phyloP scores from a whole-genome alignment of 2,113 vertebrate species.

The Etheostoma spectabile region DNA sequence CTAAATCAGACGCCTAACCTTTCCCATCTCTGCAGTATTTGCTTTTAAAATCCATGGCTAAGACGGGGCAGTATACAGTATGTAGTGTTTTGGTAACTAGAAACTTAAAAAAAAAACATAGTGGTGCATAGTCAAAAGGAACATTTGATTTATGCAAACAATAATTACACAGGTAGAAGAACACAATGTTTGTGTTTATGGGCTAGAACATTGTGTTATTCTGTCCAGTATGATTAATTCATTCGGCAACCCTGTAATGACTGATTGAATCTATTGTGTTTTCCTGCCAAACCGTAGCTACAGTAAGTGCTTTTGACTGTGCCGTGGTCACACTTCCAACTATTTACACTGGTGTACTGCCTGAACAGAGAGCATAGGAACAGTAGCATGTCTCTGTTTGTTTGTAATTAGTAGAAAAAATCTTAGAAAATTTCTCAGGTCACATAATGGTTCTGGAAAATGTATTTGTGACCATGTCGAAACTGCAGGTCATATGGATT shows the following conservation, averaged over 20 bases:
- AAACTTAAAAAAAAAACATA: background rate
- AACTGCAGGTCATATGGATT: background rate
- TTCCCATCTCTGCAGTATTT: background rate
- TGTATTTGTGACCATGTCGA: background rate
- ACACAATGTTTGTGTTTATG: background rate
- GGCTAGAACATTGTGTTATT: background rate
- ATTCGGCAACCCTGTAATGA: background rate
- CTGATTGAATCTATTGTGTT: constrained; percentile 7
- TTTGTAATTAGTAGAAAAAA: background rate
- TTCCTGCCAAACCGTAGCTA: constrained; percentile 22
- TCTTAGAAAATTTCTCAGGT: background rate
- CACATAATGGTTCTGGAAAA: background rate
- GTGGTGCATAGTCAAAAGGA: background rate
- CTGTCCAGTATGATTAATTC: constrained; percentile 33
- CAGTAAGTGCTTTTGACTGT: constrained; percentile 20
- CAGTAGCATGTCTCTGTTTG: background rate
- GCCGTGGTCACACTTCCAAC: constrained; percentile 1
- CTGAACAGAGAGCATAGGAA: background rate
- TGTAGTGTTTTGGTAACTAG: background rate
- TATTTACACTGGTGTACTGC: background rate
- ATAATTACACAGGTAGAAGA: background rate
- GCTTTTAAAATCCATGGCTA: background rate
- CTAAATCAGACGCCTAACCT: background rate
- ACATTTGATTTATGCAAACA: background rate
- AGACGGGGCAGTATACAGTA: background rate